Percentiles rank a stretch among this genome's conserved stretches.
Evolutionary conservation across 2,888 invertebrate species (phyloP).

Genomic region (Euphydryas editha): DNA sequence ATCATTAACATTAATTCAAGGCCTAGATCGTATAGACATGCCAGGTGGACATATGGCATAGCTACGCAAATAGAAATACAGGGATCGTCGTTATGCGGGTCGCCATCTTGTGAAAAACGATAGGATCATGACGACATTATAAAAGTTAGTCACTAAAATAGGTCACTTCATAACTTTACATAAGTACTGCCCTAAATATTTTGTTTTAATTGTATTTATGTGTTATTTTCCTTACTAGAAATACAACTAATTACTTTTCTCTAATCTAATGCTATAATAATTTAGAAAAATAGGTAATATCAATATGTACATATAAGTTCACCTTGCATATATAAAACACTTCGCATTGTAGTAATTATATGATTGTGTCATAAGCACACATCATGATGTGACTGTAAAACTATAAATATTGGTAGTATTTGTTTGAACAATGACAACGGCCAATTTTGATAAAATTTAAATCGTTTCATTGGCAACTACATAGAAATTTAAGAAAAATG

Average conservation of each 20-base stretch:
- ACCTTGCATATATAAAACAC: not conserved
- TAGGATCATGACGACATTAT: constrained; percentile 78
- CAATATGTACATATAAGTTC: not conserved
- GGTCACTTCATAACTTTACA: constrained; percentile 56
- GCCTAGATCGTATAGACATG: constrained; percentile 41
- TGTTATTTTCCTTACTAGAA: not conserved
- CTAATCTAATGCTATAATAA: not conserved
- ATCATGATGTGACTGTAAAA: too few species aligned
- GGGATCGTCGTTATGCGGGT: constrained; percentile 80
- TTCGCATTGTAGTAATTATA: too few species aligned
- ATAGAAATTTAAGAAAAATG: constrained; percentile 7
- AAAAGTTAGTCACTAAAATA: constrained; percentile 70
- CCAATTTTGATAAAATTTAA: not conserved
- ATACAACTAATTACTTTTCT: not conserved
- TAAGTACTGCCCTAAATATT: constrained; percentile 36
- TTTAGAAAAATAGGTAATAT: not conserved
- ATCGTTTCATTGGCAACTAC: not conserved
- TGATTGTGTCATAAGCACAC: too few species aligned
- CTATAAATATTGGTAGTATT: not conserved
- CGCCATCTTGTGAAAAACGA: constrained; percentile 84
- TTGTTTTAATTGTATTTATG: not conserved
- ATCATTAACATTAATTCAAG: constrained; percentile 35
- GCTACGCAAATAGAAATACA: constrained; percentile 83
- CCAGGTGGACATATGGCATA: constrained; percentile 60
- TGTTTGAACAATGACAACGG: not conserved